Evolutionary conservation across 2,113 vertebrate species (phyloP).

Genomic region (Cephalopholis sonnerati): DNA sequence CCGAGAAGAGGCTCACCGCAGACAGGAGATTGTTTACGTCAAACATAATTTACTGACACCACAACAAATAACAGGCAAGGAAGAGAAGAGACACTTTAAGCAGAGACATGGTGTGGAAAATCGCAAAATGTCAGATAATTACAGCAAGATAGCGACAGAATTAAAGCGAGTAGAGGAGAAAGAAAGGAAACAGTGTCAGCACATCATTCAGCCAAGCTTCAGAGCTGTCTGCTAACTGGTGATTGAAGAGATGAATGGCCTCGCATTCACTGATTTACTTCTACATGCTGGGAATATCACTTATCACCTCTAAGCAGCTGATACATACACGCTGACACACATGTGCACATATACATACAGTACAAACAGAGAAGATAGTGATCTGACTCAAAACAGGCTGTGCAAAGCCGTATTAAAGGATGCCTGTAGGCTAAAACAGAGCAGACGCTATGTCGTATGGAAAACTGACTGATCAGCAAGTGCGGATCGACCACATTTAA

Average conservation of each 20-base stretch:
- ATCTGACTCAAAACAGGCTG: constrained; percentile 5
- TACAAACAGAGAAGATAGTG: constrained; percentile 22
- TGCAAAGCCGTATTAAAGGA: neutral
- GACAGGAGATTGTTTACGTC: constrained; percentile 43
- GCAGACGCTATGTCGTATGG: neutral
- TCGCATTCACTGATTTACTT: neutral
- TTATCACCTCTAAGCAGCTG: neutral
- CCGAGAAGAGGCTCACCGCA: constrained; percentile 45
- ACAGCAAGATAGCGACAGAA: neutral
- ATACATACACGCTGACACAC: neutral
- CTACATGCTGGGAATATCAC: neutral
- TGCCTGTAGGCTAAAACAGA: neutral
- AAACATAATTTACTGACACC: constrained; percentile 21
- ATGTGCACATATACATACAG: neutral
- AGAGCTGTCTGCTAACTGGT: neutral
- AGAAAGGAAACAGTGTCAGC: neutral
- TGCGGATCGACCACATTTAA: neutral
- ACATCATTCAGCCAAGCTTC: neutral
- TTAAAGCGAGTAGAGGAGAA: neutral
- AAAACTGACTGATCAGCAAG: neutral
- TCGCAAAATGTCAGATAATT: neutral
- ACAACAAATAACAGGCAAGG: constrained; percentile 7
- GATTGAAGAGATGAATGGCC: neutral
- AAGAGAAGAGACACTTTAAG: neutral
- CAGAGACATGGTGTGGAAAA: neutral